phyloP scores from a whole-genome alignment of 2,113 vertebrate genomes.

The Cephalopterus ornatus region DNA sequence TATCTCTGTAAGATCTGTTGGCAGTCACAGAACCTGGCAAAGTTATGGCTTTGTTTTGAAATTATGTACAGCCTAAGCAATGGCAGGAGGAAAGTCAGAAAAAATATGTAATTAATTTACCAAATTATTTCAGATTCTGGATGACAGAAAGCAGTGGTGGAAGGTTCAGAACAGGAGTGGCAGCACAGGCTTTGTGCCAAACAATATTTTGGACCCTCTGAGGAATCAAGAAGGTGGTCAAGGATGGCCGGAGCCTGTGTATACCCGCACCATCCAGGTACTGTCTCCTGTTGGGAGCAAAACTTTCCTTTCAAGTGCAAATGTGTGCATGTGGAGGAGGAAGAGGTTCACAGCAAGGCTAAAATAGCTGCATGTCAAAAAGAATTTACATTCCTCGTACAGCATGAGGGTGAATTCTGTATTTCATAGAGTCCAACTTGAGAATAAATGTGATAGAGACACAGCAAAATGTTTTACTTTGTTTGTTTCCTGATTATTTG shows the following conservation, averaged over 20 bases:
- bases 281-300: not conserved
- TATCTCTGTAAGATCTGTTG: not conserved
- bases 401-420: not conserved
- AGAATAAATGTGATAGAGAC: not conserved
- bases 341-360: not conserved
- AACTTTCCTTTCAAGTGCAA: not conserved
- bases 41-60: not conserved
- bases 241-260: conserved; percentile 80
- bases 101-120: not conserved
- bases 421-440: not conserved
- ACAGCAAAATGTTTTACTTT: not conserved
- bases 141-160: conserved; percentile 98
- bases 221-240: conserved; percentile 72
- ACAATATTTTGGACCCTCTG: conserved; percentile 92
- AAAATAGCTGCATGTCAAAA: not conserved
- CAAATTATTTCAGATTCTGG: conserved; percentile 81
- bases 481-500: not conserved
- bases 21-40: not conserved
- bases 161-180: conserved; percentile 87
- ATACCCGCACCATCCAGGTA: conserved; percentile 94
- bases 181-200: conserved; percentile 91
- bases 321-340: not conserved
- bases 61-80: no score
- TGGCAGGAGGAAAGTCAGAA: not conserved
- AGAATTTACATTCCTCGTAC: not conserved